Evolutionary conservation across 2,113 vertebrate species (phyloP), one percentile per base, ranked within the genome.

Genomic region (Stigmatopora argus): DNA sequence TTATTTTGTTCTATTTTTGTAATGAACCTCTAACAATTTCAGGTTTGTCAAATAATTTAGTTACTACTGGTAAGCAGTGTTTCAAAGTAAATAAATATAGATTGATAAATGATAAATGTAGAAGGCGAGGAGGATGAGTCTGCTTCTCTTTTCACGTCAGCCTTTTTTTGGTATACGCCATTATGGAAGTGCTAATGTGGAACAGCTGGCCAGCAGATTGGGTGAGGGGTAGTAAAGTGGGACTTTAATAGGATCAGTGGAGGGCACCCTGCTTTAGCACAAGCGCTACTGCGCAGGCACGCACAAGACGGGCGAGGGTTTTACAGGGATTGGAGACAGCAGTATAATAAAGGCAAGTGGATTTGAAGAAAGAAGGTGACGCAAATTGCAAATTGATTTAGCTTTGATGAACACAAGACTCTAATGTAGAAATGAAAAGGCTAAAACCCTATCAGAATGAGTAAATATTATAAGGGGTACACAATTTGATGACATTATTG

Each of bases 161-260:
- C 47, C 72, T 69, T 66, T 62, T 41, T 67, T 67, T 76, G 78
- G 84, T 77, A 69, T 83, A 68, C 18, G 14, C 69, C 63, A 18
- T 71, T 85, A 67, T 82, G 77, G 75, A 88, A 77, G 79, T 84
- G 83, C 76, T 91, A 90, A 91, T 89, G 85, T 80, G 70, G 81
- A 90, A 87, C 90, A 90, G 87, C 88, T 91, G 89, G 82, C 80
- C 26, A 0, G 62, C 82, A 81, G 72, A 83, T 80, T 77, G 71
- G 80, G 74, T 75, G 76, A 68, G 70, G 67, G 68, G 75, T 79
- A 35, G 78, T 61, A 68, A 80, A 75, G 64, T 64, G 18, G 77
- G 73, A 70, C 78, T 89, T 86, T 81, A 81, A 71, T 67, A 34
- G 82, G 87, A 89, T 88, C 75, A 83, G 81, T 66, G 80, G 55